phyloP scores from a whole-genome alignment of 2,113 vertebrate genomes.

The Mesembrinibis cayennensis region DNA sequence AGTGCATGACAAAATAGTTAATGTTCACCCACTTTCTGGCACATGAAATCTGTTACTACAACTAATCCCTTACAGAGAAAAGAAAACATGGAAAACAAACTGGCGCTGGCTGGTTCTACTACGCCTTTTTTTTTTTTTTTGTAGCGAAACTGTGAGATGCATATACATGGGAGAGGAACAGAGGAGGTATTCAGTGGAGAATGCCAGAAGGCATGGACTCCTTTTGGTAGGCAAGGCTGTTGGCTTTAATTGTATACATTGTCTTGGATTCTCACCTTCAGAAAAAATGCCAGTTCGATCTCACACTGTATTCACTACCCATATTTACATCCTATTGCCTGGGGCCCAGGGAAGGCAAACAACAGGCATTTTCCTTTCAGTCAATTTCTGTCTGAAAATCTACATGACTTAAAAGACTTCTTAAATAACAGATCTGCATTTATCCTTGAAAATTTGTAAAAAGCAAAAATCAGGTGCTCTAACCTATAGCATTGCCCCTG shows the following conservation, averaged over 20 bases:
- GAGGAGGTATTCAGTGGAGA: conserved; percentile 36
- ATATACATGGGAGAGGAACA: conserved; percentile 32
- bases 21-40: conserved; percentile 57
- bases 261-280: conserved; percentile 49
- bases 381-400: background rate
- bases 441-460: background rate
- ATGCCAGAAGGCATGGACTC: conserved; percentile 42
- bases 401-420: background rate
- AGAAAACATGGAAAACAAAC: conserved; percentile 59
- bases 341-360: background rate
- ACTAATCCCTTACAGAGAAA: conserved; percentile 58
- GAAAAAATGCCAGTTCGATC: conserved; percentile 8
- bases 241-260: conserved; percentile 53
- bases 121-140: background rate
- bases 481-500: background rate
- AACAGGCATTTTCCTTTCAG: conserved; percentile 10
- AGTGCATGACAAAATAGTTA: conserved; percentile 63
- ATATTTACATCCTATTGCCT: conserved; percentile 38
- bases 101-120: background rate
- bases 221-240: background rate
- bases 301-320: background rate
- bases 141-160: conserved; percentile 17
- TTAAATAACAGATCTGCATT: background rate
- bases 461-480: background rate
- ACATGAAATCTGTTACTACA: conserved; percentile 61